Percentiles rank a stretch among this genome's conserved stretches.
Evolutionary conservation across 2,888 invertebrate species (phyloP).

Genomic region (Coleophora flavipennella): DNA sequence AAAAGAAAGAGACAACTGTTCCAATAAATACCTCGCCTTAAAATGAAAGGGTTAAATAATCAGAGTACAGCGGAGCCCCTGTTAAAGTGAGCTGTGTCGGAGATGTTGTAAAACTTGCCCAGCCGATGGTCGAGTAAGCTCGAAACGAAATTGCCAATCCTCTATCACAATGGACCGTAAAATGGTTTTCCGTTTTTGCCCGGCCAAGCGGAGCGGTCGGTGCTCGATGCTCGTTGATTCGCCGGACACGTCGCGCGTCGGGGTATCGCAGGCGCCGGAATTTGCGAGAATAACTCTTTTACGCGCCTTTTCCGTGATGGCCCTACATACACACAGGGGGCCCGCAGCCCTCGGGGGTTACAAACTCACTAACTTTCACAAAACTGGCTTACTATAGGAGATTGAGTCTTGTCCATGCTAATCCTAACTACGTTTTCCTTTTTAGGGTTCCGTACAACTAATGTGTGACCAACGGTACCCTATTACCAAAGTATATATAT

Average conservation of each 20-base stretch:
- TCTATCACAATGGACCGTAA: slow-evolving; percentile 72
- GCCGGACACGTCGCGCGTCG: slow-evolving; percentile 64
- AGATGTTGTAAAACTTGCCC: slow-evolving; percentile 63
- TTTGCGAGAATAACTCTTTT: slow-evolving; percentile 59
- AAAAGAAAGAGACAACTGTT: too few relatives aligned
- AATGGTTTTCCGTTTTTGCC: slow-evolving; percentile 72
- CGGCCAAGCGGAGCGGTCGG: slow-evolving; percentile 54
- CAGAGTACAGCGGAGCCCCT: slow-evolving; percentile 2
- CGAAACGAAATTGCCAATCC: slow-evolving; percentile 70
- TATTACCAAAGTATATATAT: too few relatives aligned
- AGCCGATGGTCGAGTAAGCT: slow-evolving; percentile 66
- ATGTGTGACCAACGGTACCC: too few relatives aligned
- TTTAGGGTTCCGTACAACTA: too few relatives aligned
- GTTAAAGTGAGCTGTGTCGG: slow-evolving; percentile 42
- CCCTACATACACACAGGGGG: too few relatives aligned
- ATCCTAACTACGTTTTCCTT: too few relatives aligned
- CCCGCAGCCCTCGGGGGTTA: too few relatives aligned
- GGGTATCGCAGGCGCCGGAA: slow-evolving; percentile 55
- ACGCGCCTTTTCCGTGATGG: slow-evolving; percentile 25
- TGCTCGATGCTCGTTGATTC: slow-evolving; percentile 55
- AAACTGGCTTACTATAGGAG: not conserved
- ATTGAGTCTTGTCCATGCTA: not conserved
- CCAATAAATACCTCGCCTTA: too few relatives aligned
- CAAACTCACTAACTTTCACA: too few relatives aligned
- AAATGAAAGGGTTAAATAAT: slow-evolving; percentile 23